Evolutionary conservation across 2,797 vertebrate species (phyloP), one percentile per base, ranked within the genome.

Genomic region (Microctenopoma stevenorrisi): DNA sequence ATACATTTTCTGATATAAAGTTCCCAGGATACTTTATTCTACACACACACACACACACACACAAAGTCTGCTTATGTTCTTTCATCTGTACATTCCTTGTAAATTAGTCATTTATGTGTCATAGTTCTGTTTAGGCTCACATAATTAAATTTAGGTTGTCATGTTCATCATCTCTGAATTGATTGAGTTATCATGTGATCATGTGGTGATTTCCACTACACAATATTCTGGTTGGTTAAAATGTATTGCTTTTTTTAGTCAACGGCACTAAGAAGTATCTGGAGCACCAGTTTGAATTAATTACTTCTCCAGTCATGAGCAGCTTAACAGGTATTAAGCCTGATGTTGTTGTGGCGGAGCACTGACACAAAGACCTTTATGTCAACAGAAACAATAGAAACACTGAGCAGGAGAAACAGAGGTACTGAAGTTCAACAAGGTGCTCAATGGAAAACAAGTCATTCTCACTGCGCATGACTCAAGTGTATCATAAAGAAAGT

Each of bases 301-400:
- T 59, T 42, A 40, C 16, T 56, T 16, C 42, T 59, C 33, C 56
- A 60, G 49, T 37, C 40, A 42, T 42, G 2, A 61, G 18, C 4
- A 13, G 11, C 57, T 38, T 4, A 63, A 71, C 53, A 68, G 69
- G 65, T 57, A 22, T 56, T 64, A 15, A 49, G 37, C 35, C 33
- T 33, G 51, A 57, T 73, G 56, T 37, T 54, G 22, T 46, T 28
- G 42, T 46, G 12, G 33, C 18, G 26, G 46, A 1, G 7, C 28
- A 38, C 30, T 4, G 30, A 3, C 30, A 33, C 5, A 33, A 33
- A 33, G 30, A 33, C 30, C 30, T 55, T 30, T 10, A 51, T 51
- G 48, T 61, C 66, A 51, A 38, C 53, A 73, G 33, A 18, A n/a
- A 38, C n/a, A 46, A 8, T n/a, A 42, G 8, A 9, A 22, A 4